Evolutionary conservation across 2,797 vertebrate genomes (phyloP), one percentile per base, ranked within the genome.

Genomic region (Gallirallus australis): DNA sequence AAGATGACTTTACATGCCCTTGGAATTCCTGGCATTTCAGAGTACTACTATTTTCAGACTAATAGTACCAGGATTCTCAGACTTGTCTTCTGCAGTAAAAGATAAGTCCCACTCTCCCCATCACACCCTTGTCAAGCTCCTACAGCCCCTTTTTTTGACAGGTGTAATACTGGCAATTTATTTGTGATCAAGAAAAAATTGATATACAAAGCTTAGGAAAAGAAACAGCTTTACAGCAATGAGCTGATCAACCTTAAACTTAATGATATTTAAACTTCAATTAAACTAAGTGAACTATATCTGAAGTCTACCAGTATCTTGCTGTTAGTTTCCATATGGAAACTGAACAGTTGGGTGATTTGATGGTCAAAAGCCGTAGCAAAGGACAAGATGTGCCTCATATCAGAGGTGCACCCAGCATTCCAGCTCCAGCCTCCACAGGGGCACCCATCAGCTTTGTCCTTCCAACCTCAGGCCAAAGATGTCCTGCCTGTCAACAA

Each of bases 1-100:
- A 92, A 82, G 66, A 73, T 65, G 5, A 3, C 50, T 82, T 89
- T 78, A 35, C 47, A 71, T 33, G 69, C 79, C 81, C 61, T 63
- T 76, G 70, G 53, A 85, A 81, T 68, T 89, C 87, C 37, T 88
- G 39, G 45, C 76, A 77, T 72, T 96, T 78, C 57, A 92, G 54
- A 82, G 56, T 17, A 40, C 56, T 68, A 68, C 33, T 66, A 50
- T 50, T 75, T 90, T 92, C 85, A 69, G 78, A 48, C 37, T 60
- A 56, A 64, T 4, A 31, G 14, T 73, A 30, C 23, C 71, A 65
- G 35, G 54, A 60, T 72, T 64, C 45, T 33, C 61, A 88, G 90
- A 79, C 47, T 72, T 39, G 63, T 39, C 63, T 61, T 93, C 90
- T 79, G 86, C 40, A 54, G 64, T 52, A 77, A 82, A 87, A 30